A percentile compares a stretch with the other conserved stretches of the same genome.
phyloP scores from a whole-genome alignment of 1,140 invertebrate genomes.

The Grapholita molesta region DNA sequence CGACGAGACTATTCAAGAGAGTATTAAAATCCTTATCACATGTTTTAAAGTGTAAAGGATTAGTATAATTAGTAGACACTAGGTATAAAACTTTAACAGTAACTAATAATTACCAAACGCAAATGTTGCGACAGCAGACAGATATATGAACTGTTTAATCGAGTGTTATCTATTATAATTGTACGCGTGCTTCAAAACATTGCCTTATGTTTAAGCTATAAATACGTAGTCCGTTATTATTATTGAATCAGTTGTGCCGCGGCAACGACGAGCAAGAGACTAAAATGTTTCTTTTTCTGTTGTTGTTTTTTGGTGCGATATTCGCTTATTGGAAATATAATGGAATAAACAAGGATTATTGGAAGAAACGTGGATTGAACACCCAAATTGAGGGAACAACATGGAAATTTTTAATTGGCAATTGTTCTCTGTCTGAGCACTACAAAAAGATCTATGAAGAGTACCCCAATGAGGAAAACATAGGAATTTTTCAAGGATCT shows the following conservation, averaged over 20 bases:
- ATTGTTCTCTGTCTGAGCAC: slow-evolving; percentile 3
- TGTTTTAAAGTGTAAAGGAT: no score
- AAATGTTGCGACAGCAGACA: background rate
- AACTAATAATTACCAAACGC: no score
- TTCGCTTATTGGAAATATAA: background rate
- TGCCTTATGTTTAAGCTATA: background rate
- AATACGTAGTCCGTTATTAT: background rate
- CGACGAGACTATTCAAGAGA: no score
- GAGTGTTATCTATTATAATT: background rate
- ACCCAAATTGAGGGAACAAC: background rate
- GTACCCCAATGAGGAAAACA: background rate
- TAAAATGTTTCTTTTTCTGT: background rate
- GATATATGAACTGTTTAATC: no score
- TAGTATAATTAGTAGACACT: no score
- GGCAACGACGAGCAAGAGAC: background rate
- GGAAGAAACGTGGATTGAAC: slow-evolving; percentile 10
- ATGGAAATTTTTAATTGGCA: slow-evolving; percentile 1
- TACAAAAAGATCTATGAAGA: slow-evolving; percentile 19
- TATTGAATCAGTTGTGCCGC: background rate
- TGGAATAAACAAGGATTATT: background rate
- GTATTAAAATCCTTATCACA: no score
- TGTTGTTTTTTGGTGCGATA: background rate
- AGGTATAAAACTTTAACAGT: no score
- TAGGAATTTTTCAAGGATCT: slow-evolving; percentile 16
- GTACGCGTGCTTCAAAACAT: no score